Conservation (phyloP, 2,888 invertebrate genomes). For the Sminthurides aquaticus region DNA sequence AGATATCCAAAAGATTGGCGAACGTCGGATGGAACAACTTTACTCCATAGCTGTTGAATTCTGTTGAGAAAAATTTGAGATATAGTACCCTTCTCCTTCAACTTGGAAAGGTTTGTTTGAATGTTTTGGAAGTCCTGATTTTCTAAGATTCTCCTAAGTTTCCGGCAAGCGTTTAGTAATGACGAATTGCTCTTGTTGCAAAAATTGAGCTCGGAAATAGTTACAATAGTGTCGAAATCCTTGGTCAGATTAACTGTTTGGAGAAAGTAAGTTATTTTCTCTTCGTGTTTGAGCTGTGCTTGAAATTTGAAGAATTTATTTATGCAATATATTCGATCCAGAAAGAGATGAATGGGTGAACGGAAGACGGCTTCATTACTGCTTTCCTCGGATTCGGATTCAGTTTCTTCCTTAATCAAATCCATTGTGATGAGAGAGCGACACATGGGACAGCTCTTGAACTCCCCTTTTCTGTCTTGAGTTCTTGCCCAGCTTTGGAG, state of each 20-base stretch:
- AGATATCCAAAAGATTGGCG: no score
- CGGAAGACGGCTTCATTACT: background rate
- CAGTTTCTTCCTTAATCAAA: background rate
- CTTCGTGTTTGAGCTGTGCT: background rate
- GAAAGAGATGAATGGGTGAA: background rate
- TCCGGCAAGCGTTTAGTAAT: no score
- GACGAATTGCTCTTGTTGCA: no score
- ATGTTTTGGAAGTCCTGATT: no score
- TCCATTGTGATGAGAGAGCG: conserved; percentile 5
- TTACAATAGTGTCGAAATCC: background rate
- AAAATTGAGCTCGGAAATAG: background rate
- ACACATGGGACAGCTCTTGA: conserved; percentile 16
- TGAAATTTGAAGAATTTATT: background rate
- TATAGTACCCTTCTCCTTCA: no score
- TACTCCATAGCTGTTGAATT: no score
- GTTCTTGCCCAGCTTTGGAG: background rate
- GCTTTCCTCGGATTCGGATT: background rate
- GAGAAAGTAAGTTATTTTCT: background rate
- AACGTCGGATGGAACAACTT: no score
- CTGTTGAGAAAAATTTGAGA: no score
- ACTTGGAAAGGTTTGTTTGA: no score
- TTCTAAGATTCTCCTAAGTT: no score
- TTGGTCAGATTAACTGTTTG: background rate
- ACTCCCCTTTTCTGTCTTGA: background rate
- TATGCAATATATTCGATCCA: background rate